A percentile compares a stretch with the other conserved stretches of the same genome.
Conservation (phyloP, 2,113 vertebrate genomes). For the Eublepharis macularius region DNA sequence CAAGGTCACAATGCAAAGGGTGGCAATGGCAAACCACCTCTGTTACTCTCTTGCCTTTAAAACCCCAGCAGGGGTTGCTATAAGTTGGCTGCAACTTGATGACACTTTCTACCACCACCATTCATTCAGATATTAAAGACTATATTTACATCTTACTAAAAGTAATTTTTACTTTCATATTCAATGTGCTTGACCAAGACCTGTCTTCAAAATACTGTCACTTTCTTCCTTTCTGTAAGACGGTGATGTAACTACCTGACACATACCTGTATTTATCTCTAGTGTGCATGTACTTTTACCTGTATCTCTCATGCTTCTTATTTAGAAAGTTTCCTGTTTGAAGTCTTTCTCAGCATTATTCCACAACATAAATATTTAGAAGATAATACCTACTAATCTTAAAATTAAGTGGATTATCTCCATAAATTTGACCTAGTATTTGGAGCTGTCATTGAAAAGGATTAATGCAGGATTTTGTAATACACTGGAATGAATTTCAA, state of each 20-base stretch:
- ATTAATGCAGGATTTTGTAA: slow-evolving; percentile 42
- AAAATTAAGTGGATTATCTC: slow-evolving; percentile 35
- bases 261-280: background rate
- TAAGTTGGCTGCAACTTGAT: no score
- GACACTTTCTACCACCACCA: no score
- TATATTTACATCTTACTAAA: background rate
- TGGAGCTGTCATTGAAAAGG: slow-evolving; percentile 21
- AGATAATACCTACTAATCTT: slow-evolving; percentile 13
- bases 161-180: background rate
- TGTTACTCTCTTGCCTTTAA: no score
- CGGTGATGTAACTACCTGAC: no score
- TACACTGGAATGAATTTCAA: slow-evolving; percentile 34
- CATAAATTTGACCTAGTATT: slow-evolving; percentile 13
- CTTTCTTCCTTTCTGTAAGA: no score
- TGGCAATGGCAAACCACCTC: no score
- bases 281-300: background rate
- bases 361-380: background rate
- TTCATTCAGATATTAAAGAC: background rate
- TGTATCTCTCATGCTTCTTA: background rate
- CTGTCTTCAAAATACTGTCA: background rate
- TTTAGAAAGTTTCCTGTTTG: background rate
- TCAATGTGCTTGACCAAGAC: background rate
- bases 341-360: background rate
- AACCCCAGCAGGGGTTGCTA: no score
- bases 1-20: no score